phyloP scores from a whole-genome alignment of 2,113 vertebrate species.

The Ornithorhynchus anatinus region DNA sequence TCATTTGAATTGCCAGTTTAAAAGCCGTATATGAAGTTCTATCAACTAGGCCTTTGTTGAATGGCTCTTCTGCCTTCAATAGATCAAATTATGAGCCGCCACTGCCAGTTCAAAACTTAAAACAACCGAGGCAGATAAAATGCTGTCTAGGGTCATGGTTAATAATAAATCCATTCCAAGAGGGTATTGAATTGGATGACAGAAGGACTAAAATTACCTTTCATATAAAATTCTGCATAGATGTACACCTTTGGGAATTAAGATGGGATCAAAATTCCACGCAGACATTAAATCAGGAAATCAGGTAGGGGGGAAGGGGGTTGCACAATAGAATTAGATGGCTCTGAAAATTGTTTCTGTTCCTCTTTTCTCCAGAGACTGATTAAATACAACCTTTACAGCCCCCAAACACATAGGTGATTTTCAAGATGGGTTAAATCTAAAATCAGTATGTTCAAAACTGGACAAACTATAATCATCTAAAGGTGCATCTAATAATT shows the following conservation, averaged over 20 bases:
- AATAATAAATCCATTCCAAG: constrained; percentile 57
- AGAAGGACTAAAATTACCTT: constrained; percentile 59
- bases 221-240: constrained; percentile 48
- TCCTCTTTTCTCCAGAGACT: constrained; percentile 27
- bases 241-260: constrained; percentile 52
- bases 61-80: constrained; percentile 19
- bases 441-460: background rate
- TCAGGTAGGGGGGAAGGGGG: background rate
- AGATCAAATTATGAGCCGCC: constrained; percentile 47
- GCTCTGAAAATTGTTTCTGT: constrained; percentile 47
- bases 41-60: constrained; percentile 17
- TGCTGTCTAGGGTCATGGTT: constrained; percentile 52
- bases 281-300: constrained; percentile 43
- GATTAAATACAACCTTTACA: constrained; percentile 27
- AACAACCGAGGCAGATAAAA: constrained; percentile 47
- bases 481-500: too few relatives aligned
- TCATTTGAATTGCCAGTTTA: too few relatives aligned
- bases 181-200: constrained; percentile 55
- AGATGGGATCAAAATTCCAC: constrained; percentile 37
- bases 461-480: background rate
- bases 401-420: constrained; percentile 38
- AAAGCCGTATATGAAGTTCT: background rate
- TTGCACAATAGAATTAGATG: constrained; percentile 43
- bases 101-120: constrained; percentile 36
- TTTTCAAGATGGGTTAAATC: constrained; percentile 21